Conservation (phyloP, 2,797 vertebrate species). For the Chrosomus eos region DNA sequence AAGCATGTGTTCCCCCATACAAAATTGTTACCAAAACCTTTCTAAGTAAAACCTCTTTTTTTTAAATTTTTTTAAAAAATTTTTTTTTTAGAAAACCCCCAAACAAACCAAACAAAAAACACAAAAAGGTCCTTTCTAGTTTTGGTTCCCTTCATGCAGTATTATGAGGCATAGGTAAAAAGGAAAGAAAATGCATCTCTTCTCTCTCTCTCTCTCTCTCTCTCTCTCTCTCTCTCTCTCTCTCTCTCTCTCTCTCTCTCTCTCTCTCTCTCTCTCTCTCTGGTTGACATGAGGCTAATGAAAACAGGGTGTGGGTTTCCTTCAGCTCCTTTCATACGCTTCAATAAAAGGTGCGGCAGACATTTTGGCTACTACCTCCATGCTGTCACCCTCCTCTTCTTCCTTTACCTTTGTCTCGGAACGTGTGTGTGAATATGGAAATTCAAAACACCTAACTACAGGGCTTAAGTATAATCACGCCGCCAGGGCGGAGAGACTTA, state of each 20-base stretch:
- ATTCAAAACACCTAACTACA: constrained; percentile 81
- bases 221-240: constrained; percentile 51
- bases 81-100: too few relatives aligned
- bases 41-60: constrained; percentile 19
- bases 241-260: constrained; percentile 45
- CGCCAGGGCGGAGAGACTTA: constrained; percentile 75
- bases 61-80: too few relatives aligned
- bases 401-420: constrained; percentile 57
- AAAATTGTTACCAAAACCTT: background rate
- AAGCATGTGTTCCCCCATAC: too few relatives aligned
- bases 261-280: constrained; percentile 46
- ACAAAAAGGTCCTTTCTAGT: constrained; percentile 20
- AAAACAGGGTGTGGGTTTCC: constrained; percentile 66
- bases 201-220: constrained; percentile 46
- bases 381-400: constrained; percentile 61
- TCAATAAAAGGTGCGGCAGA: constrained; percentile 64
- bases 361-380: constrained; percentile 58
- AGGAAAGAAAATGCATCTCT: constrained; percentile 57
- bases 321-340: constrained; percentile 64
- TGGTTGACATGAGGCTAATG: constrained; percentile 65
- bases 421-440: constrained; percentile 74
- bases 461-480: constrained; percentile 83
- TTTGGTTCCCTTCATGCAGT: constrained; percentile 54
- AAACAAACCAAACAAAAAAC: too few relatives aligned
- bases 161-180: constrained; percentile 58